Base-by-base conservation (phyloP, 2,888 invertebrate species). In the Stenoptilia bipunctidactyla region DNA sequence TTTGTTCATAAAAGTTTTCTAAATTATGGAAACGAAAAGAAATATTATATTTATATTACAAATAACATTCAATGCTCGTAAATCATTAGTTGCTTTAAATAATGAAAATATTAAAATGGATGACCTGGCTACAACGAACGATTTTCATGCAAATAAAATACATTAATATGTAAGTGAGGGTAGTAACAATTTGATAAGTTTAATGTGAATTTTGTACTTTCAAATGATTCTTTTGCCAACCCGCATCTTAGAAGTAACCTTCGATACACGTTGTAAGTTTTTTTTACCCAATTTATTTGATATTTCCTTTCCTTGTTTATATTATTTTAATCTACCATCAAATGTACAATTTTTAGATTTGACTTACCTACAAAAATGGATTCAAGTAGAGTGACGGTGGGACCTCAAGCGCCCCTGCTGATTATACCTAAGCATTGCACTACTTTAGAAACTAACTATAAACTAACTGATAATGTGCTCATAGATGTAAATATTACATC, bases 351-450 rank as follows among this genome's bases (percentile, higher is more conserved):
- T 30, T 30, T 30, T 30, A 12, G 30, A 4, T 20, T 20, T 8
- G 20, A 20, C 3, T 20, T 20, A 20, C 20, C 20, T 20, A 8
- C 34, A 37, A 52, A 66, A 58, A 75, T 75, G 72, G 66, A 70
- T 41, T 56, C 55, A 15, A 52, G 55, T 20, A 51, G 45, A 15
- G 42, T 48, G 37, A 43, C 45, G 33, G 44, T 48, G 40, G 58
- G 56, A 39, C 44, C 52, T 1, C 63, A 66, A 15, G 50, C 55
- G n/a, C 80, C 80, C 1, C 57, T 75, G 12, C 45, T 82, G 8
- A 52, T 72, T 30, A 60, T 82, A 39, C 80, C 80, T 0, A 79
- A 70, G 50, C 62, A 56, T 39, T 74, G 70, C 36, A 70, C 72
- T 1, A 52, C 56, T 0, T 51, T 79, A 41, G 66, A 70, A 49